Evolutionary conservation across 2,888 invertebrate species (phyloP).

Genomic region (Zele albiditarsus): DNA sequence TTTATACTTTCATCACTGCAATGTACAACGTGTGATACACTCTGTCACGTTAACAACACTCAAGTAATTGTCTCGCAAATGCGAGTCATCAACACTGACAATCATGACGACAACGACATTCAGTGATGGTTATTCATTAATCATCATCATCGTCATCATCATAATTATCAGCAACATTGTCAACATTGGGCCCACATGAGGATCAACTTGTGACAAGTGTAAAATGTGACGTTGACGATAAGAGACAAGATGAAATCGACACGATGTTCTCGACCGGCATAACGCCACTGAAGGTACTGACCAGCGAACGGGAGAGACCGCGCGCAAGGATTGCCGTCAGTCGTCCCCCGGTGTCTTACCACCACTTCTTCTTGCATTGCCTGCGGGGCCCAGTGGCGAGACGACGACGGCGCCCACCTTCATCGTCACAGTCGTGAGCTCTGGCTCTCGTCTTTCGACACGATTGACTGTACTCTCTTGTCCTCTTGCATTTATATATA

Average conservation of each 20-base stretch:
- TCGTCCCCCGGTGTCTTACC: conserved; percentile 32
- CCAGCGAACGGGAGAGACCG: conserved; percentile 35
- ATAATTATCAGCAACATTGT: background rate
- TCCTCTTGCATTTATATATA: conserved; percentile 22
- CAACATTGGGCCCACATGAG: background rate
- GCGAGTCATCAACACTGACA: conserved; percentile 2
- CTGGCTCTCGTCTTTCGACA: conserved; percentile 37
- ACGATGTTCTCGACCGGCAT: conserved; percentile 36
- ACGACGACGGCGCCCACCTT: conserved; percentile 37
- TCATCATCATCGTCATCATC: background rate
- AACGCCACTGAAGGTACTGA: conserved; percentile 44
- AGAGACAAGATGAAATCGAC: conserved; percentile 13
- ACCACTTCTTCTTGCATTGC: conserved; percentile 39
- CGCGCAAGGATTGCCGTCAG: conserved; percentile 43
- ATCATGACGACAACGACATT: conserved; percentile 9
- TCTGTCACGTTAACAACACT: conserved; percentile 10
- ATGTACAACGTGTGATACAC: conserved; percentile 9
- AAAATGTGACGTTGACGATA: background rate
- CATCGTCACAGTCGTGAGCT: conserved; percentile 36
- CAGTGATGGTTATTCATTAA: background rate
- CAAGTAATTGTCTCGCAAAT: background rate
- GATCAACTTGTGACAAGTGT: conserved; percentile 7
- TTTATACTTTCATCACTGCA: background rate
- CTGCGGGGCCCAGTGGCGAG: conserved; percentile 27
- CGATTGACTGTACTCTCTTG: conserved; percentile 29